Base-by-base conservation (phyloP, 37 sponge, comb jelly and placozoan genomes). In the Cladorhizidae sp. region DNA sequence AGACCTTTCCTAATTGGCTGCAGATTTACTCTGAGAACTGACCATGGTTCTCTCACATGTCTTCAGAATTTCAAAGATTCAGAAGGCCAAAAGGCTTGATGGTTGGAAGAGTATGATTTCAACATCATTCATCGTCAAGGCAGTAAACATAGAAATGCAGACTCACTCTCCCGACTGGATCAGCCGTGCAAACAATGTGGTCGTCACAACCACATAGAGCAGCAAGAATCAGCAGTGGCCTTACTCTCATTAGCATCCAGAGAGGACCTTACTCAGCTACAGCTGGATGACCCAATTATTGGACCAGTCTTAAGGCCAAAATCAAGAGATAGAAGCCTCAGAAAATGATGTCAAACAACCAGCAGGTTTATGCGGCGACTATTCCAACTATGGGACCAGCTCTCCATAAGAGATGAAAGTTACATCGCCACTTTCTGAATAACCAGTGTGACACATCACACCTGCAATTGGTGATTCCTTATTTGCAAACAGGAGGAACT, bases 101-200 rank as follows among this genome's bases (percentile, higher is more conserved):
- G 81, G 81, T 37, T 72, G 58, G 73, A 82, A 59, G 73, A 82
- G 59, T 82, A 23, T 57, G 33, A 82, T 38, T 80, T 69, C 17
- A 3, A 42, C 32, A 73, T 82, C 37, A 5, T 75, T 23, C 59
- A 75, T 57, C 57, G 76, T 36, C 59, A 17, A 20, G 76, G 59
- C 28, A 17, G 23, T 6, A 43, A 36, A 57, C 58, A 55, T 31
- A 31, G 20, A 11, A 75, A 75, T 75, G 76, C 76, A 29, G 76
- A 75, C 21, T 40, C 58, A 21, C 58, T 75, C 20, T 75, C 76
- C 29, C 14, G 76, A n/a, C 32, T 38, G 61, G 49, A 45, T 49
- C n/a, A 26, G 61, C 59, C 59, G 3, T 75, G 76, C 25, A 75
- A n/a, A 22, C 76, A 75, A 57, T 57, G 76, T 74, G 78, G 57